Evolutionary conservation across 2,888 invertebrate species (phyloP).

Genomic region (Liposcelis brunnea): DNA sequence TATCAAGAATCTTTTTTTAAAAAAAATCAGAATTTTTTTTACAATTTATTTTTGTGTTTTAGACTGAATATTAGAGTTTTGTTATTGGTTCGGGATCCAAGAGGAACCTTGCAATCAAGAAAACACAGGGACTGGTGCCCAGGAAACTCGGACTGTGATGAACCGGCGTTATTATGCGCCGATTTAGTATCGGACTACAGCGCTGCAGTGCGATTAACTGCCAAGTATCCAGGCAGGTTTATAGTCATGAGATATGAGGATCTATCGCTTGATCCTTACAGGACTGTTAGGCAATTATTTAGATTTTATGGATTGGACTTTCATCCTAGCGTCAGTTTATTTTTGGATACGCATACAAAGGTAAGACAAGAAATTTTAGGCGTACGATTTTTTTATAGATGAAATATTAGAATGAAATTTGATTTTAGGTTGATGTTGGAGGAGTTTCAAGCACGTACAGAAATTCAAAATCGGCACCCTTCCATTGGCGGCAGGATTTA

Average conservation of each 20-base stretch:
- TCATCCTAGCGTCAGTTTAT: constrained; percentile 48
- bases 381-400: no score
- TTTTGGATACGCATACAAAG: constrained; percentile 67
- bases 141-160: constrained; percentile 61
- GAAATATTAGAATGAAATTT: no score
- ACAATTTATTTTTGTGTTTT: constrained; percentile 18
- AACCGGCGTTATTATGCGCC: constrained; percentile 55
- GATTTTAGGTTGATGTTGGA: constrained; percentile 38
- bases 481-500: constrained; percentile 67
- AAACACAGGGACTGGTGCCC: constrained; percentile 67
- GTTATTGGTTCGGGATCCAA: constrained; percentile 66
- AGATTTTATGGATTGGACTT: constrained; percentile 58
- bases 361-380: constrained; percentile 18
- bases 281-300: constrained; percentile 47
- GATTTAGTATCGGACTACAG: constrained; percentile 71
- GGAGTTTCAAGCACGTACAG: constrained; percentile 76
- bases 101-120: constrained; percentile 72
- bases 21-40: no score
- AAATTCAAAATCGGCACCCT: constrained; percentile 69
- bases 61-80: constrained; percentile 60
- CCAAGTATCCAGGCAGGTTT: constrained; percentile 53
- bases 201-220: constrained; percentile 47
- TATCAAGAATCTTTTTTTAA: no score
- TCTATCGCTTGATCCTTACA: constrained; percentile 55
- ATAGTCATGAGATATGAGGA: constrained; percentile 76